Evolutionary conservation across 2,888 invertebrate genomes (phyloP).

Genomic region (Acheta domesticus): DNA sequence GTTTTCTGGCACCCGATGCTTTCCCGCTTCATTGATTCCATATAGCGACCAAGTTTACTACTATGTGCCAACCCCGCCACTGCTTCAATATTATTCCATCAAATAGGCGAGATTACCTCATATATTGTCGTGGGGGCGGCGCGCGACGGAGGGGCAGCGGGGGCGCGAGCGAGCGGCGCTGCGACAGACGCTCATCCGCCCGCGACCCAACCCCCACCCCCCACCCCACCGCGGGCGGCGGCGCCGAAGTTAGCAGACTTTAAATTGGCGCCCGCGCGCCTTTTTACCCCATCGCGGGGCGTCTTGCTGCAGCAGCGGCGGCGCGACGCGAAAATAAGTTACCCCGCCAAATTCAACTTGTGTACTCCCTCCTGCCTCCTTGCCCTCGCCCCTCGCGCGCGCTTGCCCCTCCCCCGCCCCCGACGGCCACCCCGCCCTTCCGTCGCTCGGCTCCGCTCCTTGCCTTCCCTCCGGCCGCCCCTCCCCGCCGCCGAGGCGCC

Average conservation of each 20-base stretch:
- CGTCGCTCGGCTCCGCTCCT: constrained; percentile 18
- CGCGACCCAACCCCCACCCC: constrained; percentile 33
- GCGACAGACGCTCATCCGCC: constrained; percentile 37
- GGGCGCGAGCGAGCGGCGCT: neutral
- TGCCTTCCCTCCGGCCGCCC: constrained; percentile 5
- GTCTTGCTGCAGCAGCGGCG: constrained; percentile 12
- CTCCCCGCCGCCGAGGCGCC: neutral
- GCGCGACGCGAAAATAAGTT: constrained; percentile 30
- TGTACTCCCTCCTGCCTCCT: neutral
- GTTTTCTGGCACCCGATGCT: constrained; percentile 19
- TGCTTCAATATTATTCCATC: constrained; percentile 38
- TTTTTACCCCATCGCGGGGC: neutral
- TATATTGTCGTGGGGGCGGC: constrained; percentile 33
- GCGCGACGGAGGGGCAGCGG: neutral
- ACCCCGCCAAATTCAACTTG: constrained; percentile 28
- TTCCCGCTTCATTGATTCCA: constrained; percentile 34
- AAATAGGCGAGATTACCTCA: constrained; percentile 38
- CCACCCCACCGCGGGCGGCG: constrained; percentile 23
- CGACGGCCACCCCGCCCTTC: neutral
- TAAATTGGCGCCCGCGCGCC: constrained; percentile 5
- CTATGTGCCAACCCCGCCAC: constrained; percentile 24
- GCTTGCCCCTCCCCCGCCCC: neutral
- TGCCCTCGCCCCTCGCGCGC: constrained; percentile 25
- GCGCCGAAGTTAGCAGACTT: constrained; percentile 24
- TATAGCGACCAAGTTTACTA: constrained; percentile 30